These are phyloP conservation scores for Burhinus oedicnemus DNA, from an alignment of 2,113 vertebrate genomes.

Conservation along the genomic window DNA sequence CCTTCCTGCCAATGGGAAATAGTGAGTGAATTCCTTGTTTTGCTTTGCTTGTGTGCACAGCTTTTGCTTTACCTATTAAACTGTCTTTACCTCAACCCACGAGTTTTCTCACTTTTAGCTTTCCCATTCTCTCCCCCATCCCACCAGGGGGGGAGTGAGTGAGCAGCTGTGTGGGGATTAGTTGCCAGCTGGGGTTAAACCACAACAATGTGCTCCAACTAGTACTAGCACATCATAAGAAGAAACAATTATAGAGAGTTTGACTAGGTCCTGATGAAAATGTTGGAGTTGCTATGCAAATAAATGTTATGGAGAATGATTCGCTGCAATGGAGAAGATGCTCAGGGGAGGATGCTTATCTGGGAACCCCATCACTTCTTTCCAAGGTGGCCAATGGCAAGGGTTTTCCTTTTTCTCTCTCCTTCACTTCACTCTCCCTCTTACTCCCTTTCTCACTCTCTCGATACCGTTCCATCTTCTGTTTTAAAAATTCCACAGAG, in stretches of 20 bases:
- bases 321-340: neutral
- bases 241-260: neutral
- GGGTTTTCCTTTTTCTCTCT: neutral
- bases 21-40: neutral
- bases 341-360: neutral
- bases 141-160: neutral
- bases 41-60: neutral
- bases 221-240: neutral
- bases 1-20: neutral
- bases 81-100: neutral
- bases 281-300: accelerated
- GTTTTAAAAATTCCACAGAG: neutral
- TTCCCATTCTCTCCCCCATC: neutral
- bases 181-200: neutral
- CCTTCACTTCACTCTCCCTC: neutral
- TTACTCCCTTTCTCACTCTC: too few species aligned
- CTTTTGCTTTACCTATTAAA: neutral
- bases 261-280: neutral
- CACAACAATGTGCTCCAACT: neutral
- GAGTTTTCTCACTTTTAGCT: neutral
- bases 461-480: neutral
- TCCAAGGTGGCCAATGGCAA: neutral
- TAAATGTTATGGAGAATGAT: neutral
- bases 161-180: too few species aligned
- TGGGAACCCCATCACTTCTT: neutral